Evolutionary conservation across 2,888 invertebrate genomes (phyloP).

Genomic region (Coenonympha glycerion): DNA sequence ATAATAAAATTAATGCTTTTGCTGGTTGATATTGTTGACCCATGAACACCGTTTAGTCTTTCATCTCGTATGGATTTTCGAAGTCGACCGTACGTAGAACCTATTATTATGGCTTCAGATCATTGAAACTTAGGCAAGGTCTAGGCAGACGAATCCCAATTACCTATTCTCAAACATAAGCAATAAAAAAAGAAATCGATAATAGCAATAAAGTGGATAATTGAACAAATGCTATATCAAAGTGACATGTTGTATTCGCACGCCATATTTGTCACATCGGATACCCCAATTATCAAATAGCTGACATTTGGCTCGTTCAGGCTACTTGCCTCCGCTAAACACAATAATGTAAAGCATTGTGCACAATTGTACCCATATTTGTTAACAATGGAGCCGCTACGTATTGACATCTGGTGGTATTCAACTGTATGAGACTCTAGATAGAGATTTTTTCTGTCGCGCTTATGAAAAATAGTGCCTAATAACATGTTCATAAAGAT

Average conservation of each 20-base stretch:
- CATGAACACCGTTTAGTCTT: too few species aligned
- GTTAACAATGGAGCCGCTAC: slow-evolving; percentile 63
- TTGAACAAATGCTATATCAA: slow-evolving; percentile 21
- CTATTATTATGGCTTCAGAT: too few species aligned
- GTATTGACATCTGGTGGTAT: slow-evolving; percentile 59
- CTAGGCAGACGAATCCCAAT: too few species aligned
- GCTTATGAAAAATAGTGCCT: neutral
- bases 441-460: neutral
- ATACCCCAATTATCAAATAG: slow-evolving; percentile 64
- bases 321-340: slow-evolving; percentile 56
- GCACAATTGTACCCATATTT: slow-evolving; percentile 68
- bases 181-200: too few species aligned
- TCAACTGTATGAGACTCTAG: slow-evolving; percentile 7
- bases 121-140: too few species aligned
- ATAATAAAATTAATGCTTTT: too few species aligned
- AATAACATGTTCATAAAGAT: neutral
- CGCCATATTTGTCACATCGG: slow-evolving; percentile 41
- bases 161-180: too few species aligned
- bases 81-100: too few species aligned
- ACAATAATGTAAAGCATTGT: slow-evolving; percentile 65
- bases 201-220: slow-evolving; percentile 17
- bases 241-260: slow-evolving; percentile 31
- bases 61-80: too few species aligned
- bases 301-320: slow-evolving; percentile 62
- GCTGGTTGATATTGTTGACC: too few species aligned